A percentile compares a stretch with the other conserved stretches of the same genome.
Evolutionary conservation across 2,888 invertebrate genomes (phyloP).

Genomic region (Siphonodentalium dalli): DNA sequence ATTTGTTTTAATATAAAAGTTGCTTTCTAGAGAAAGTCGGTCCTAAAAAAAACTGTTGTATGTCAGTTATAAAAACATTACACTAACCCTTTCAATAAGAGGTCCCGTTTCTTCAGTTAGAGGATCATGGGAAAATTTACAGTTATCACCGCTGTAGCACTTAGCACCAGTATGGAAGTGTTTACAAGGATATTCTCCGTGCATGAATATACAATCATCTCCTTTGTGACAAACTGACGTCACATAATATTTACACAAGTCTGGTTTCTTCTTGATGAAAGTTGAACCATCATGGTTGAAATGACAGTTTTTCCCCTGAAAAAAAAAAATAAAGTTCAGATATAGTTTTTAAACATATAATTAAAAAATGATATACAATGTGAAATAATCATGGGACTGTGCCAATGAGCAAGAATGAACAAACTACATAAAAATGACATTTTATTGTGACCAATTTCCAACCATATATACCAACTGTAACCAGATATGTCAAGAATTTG

Average conservation of each 20-base stretch:
- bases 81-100: conserved; percentile 68
- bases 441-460: too few species aligned
- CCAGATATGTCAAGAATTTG: too few species aligned
- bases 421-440: too few species aligned
- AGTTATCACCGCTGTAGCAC: conserved; percentile 79
- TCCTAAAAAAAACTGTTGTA: too few species aligned
- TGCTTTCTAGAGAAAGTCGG: too few species aligned
- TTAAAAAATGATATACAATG: too few species aligned
- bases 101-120: conserved; percentile 79
- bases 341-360: too few species aligned
- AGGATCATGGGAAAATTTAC: conserved; percentile 92
- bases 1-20: too few species aligned
- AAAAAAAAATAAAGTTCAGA: conserved; percentile 28
- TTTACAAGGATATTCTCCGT: conserved; percentile 93
- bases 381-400: too few species aligned
- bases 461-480: too few species aligned
- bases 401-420: too few species aligned
- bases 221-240: conserved; percentile 95
- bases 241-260: conserved; percentile 94
- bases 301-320: conserved; percentile 80
- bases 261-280: conserved; percentile 91
- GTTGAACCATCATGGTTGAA: conserved; percentile 80
- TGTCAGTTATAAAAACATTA: too few species aligned
- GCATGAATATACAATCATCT: conserved; percentile 95
- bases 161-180: conserved; percentile 86